Conservation (phyloP, 2,797 vertebrate species). For the Pseudotriccus pelzelni region DNA sequence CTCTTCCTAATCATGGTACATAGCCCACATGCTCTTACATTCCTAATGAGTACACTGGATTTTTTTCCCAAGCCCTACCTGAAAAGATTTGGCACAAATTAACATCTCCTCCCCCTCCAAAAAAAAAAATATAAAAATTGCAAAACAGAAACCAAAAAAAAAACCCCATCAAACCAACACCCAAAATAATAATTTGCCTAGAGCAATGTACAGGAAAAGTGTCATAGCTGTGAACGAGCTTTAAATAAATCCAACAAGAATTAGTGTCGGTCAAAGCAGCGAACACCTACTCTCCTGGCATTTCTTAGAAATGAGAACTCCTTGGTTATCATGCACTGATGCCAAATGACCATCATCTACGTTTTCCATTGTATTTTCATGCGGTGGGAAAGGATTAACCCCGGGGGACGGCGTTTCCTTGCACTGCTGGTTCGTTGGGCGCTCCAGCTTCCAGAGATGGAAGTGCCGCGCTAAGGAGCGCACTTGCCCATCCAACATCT, state of each 20-base stretch:
- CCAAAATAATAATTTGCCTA: neutral
- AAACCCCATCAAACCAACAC: neutral
- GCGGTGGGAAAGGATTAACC: neutral
- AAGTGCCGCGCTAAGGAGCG: neutral
- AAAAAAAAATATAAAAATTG: neutral
- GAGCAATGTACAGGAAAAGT: neutral
- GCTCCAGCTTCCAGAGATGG: neutral
- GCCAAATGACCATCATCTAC: neutral
- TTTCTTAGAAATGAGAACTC: neutral
- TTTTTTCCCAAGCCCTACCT: neutral
- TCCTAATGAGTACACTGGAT: neutral
- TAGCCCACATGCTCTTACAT: neutral
- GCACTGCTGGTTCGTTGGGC: neutral
- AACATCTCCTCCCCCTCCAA: fast-evolving
- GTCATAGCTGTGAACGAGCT: neutral
- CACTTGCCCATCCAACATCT: neutral
- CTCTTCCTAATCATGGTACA: neutral
- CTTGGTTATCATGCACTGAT: neutral
- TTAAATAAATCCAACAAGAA: neutral
- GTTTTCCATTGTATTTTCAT: neutral
- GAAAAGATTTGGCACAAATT: neutral
- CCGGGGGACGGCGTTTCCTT: neutral
- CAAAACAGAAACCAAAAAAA: neutral
- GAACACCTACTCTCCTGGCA: neutral
- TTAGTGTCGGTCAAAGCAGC: neutral